phyloP scores from a whole-genome alignment of 2,113 vertebrate genomes.

The Equus quagga region DNA sequence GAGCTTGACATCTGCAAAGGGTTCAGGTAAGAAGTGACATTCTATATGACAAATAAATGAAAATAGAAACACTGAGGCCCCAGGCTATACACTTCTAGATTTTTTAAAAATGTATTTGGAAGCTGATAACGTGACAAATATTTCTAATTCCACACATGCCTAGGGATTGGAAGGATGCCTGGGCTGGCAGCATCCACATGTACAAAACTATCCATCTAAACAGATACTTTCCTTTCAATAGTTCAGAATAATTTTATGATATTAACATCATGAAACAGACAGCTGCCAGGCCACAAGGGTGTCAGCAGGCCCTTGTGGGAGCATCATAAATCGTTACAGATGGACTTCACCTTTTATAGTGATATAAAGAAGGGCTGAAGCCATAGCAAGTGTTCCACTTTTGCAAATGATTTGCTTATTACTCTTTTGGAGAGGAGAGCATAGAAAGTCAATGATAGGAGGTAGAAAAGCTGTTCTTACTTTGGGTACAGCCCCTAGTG shows the following conservation, averaged over 20 bases:
- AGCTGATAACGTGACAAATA: not conserved
- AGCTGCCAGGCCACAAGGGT: not conserved
- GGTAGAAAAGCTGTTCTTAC: not conserved
- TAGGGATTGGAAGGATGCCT: not conserved
- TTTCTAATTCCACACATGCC: not conserved
- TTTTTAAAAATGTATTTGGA: not conserved
- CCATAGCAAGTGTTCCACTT: not conserved
- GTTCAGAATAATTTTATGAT: not conserved
- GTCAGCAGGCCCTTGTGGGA: fast-evolving
- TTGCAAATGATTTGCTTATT: not conserved
- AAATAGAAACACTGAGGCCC: not conserved
- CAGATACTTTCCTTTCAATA: not conserved
- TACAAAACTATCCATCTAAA: not conserved
- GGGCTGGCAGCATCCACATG: not conserved
- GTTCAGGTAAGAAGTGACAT: not conserved
- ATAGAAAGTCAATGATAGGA: not conserved
- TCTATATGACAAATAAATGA: not conserved
- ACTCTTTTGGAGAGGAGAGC: not conserved
- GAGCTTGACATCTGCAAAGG: not conserved
- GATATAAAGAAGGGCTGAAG: not conserved
- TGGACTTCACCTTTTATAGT: not conserved
- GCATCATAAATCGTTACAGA: not conserved
- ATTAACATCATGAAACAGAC: not conserved
- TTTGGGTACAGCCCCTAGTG: not conserved
- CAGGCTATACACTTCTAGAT: not conserved